Base-by-base conservation (phyloP, 35 echinoderm and acorn worm genomes). In the Ophiothrix spiculata region DNA sequence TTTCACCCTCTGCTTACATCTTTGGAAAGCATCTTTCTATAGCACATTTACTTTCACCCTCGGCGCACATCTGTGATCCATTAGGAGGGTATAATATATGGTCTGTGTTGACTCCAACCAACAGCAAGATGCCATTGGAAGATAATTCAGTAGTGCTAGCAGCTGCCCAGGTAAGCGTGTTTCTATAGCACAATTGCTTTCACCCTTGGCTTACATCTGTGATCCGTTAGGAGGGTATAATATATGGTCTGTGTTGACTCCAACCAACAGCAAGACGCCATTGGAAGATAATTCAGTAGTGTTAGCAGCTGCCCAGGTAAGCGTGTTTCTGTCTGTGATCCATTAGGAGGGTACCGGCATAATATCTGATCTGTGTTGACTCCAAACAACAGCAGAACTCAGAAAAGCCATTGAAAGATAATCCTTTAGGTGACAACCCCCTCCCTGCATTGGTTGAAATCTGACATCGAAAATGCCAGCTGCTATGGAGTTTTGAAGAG, bases 291-390 rank as follows among this genome's bases (percentile, higher is more conserved):
- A 89, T 0, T 98, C 95, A 25, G 39, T 98, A 56, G 89, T 98
- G 17, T 33, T 98, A 3, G 95, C 86, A 16, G 88, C 95, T 56
- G 89, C 95, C 29, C 91, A 90, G 89, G 94, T 97, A 86, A 46
- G n/a, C n/a, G n/a, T n/a, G n/a, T n/a, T n/a, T n/a, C n/a, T n/a
- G 90, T 87, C 32, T 98, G 95, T 89, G 95, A 98, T 82, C 95
- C 95, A 13, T 25, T 98, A 0, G 92, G 91, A 31, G 89, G 93
- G 23, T 79, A 81, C n/a, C n/a, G n/a, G n/a, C n/a, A n/a, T 3
- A 98, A 98, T 56, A 76, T 89, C 23, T 94, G 85, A 80, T 81
- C 89, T 25, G 84, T 83, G 10, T 49, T 92, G 8, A 84, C 81
- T 32, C 77, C 86, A 31, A 91, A 90, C 29, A 89, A 91, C 39